A percentile compares a stretch with the other conserved stretches of the same genome.
Evolutionary conservation across 2,888 invertebrate species (phyloP).

Genomic region (Cataglyphis albicans): DNA sequence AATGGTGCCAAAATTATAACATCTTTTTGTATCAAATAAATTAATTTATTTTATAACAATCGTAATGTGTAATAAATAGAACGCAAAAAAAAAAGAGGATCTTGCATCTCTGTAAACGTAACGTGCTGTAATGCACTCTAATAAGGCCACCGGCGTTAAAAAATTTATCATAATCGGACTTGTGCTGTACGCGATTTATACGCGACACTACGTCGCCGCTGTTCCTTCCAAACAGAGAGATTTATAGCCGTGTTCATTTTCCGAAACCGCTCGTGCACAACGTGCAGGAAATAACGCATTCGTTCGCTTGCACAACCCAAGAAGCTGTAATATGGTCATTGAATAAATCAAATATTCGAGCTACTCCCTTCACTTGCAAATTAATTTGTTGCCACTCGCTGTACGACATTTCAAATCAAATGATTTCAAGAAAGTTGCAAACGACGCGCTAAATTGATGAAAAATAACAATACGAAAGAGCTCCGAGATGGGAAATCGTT

Average conservation of each 20-base stretch:
- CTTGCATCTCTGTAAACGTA: not conserved
- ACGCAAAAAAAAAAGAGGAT: not conserved
- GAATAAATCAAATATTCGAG: constrained; percentile 58
- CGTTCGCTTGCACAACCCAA: constrained; percentile 23
- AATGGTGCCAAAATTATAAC: not conserved
- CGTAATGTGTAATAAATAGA: not conserved
- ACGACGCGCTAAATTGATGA: not conserved
- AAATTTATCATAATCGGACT: constrained; percentile 59
- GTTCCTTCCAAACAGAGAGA: constrained; percentile 33
- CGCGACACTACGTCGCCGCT: not conserved
- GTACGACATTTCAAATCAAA: not conserved
- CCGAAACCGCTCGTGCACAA: constrained; percentile 34
- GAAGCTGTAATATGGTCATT: constrained; percentile 28
- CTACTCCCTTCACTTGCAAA: constrained; percentile 44
- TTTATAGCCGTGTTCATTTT: constrained; percentile 60
- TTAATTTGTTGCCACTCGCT: constrained; percentile 39
- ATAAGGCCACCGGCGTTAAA: constrained; percentile 49
- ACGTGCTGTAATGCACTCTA: not conserved
- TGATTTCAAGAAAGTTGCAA: not conserved
- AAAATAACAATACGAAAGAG: not conserved
- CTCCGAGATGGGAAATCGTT: not conserved
- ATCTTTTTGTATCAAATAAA: not conserved
- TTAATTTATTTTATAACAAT: not conserved
- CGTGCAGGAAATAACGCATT: constrained; percentile 42
- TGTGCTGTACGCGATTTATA: constrained; percentile 47